Evolutionary conservation across 2,113 vertebrate genomes (phyloP).

Genomic region (Morone saxatilis): DNA sequence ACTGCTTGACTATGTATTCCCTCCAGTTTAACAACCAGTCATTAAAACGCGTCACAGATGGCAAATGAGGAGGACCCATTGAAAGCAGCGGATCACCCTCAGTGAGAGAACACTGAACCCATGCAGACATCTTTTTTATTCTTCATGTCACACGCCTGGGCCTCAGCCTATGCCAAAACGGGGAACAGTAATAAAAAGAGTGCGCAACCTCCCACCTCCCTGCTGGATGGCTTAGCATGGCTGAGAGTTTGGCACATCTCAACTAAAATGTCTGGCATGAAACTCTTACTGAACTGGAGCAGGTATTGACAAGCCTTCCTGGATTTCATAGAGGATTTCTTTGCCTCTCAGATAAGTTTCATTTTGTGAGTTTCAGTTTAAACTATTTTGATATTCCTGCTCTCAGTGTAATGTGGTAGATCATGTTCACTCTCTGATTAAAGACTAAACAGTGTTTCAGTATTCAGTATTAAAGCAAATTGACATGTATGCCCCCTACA

Average conservation of each 20-base stretch:
- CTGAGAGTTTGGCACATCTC: slow-evolving; percentile 35
- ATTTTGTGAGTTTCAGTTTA: slow-evolving; percentile 17
- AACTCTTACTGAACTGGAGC: slow-evolving; percentile 26
- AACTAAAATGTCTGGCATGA: slow-evolving; percentile 56
- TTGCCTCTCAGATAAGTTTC: slow-evolving; percentile 11
- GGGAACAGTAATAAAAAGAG: slow-evolving; percentile 37
- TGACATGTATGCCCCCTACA: not conserved
- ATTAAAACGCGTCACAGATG: slow-evolving; percentile 41
- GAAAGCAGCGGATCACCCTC: slow-evolving; percentile 33
- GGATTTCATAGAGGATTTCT: slow-evolving; percentile 14
- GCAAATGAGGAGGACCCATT: slow-evolving; percentile 26
- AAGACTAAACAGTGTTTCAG: not conserved
- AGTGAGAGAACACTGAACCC: slow-evolving; percentile 47
- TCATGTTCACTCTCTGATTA: not conserved
- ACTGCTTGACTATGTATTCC: slow-evolving; percentile 9
- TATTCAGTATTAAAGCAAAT: not conserved
- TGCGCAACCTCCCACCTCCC: slow-evolving; percentile 42
- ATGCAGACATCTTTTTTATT: slow-evolving; percentile 55
- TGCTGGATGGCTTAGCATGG: slow-evolving; percentile 36
- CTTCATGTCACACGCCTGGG: slow-evolving; percentile 37
- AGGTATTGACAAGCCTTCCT: slow-evolving; percentile 57
- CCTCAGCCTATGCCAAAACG: slow-evolving; percentile 36
- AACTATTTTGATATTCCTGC: not conserved
- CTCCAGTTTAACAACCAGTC: slow-evolving; percentile 13
- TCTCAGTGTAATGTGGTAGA: not conserved